Conservation (phyloP, 64 coral and sea anemone species). For the Pocillopora damicornis region DNA sequence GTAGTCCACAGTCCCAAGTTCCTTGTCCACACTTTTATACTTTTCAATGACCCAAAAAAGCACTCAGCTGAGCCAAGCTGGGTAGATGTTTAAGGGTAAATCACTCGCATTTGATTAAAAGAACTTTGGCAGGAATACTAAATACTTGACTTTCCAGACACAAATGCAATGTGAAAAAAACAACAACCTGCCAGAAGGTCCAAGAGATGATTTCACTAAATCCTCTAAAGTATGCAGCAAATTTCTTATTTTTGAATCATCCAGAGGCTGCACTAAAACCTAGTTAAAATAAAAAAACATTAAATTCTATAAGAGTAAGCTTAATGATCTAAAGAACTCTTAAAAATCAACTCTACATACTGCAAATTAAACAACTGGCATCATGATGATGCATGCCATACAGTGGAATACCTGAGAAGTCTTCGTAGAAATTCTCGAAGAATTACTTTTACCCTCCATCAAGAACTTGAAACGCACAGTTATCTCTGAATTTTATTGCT, state of each 20-base stretch:
- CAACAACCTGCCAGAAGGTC: conserved; percentile 58
- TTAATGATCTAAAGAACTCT: too few species aligned
- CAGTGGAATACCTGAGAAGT: not conserved
- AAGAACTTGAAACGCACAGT: not conserved
- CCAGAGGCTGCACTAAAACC: conserved; percentile 28
- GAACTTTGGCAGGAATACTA: not conserved
- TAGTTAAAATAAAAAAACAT: not conserved
- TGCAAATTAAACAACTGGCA: too few species aligned
- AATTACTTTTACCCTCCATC: conserved; percentile 2
- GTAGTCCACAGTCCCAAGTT: too few species aligned
- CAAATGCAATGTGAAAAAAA: not conserved
- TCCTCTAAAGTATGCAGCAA: conserved; percentile 21
- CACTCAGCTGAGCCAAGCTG: too few species aligned
- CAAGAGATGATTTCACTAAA: conserved; percentile 44
- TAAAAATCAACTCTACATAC: too few species aligned
- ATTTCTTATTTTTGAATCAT: not conserved
- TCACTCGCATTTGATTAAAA: too few species aligned
- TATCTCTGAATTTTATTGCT: not conserved
- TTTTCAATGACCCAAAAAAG: too few species aligned
- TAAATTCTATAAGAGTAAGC: not conserved
- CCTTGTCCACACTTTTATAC: too few species aligned
- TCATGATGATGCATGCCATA: too few species aligned
- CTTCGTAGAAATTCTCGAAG: not conserved
- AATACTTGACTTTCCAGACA: not conserved
- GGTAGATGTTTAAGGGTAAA: too few species aligned